Evolutionary conservation across 2,888 invertebrate species (phyloP).

Genomic region (Trachelus iudaicus): DNA sequence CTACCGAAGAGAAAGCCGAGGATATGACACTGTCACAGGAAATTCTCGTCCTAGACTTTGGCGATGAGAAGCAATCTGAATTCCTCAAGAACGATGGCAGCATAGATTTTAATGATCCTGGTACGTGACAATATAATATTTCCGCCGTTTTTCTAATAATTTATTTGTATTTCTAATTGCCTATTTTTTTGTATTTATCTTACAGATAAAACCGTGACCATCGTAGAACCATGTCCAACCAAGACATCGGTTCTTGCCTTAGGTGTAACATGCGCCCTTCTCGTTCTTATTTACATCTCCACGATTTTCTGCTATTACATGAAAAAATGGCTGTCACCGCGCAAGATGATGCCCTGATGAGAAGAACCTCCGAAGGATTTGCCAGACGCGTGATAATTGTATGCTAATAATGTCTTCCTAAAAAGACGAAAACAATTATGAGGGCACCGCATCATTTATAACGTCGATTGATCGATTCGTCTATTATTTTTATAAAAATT

Average conservation of each 20-base stretch:
- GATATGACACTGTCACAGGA: conserved; percentile 96
- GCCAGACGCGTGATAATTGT: neutral
- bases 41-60: conserved; percentile 92
- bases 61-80: conserved; percentile 87
- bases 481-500: neutral
- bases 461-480: neutral
- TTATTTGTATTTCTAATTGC: conserved; percentile 1
- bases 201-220: conserved; percentile 89
- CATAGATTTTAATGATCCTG: conserved; percentile 68
- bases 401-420: neutral
- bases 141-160: neutral
- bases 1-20: conserved; percentile 76
- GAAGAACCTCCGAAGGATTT: neutral
- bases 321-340: conserved; percentile 90
- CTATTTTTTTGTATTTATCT: conserved; percentile 23
- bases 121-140: conserved; percentile 44
- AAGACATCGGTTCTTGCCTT: conserved; percentile 91
- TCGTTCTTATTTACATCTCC: conserved; percentile 89
- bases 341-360: conserved; percentile 79
- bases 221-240: conserved; percentile 91
- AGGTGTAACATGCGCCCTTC: conserved; percentile 89
- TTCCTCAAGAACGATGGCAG: conserved; percentile 83
- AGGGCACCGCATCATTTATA: neutral
- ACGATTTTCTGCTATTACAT: conserved; percentile 94
- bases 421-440: neutral